Percentiles rank a stretch among this genome's conserved stretches.
phyloP scores from a whole-genome alignment of 2,797 vertebrate genomes.

The Hyperoplus immaculatus region DNA sequence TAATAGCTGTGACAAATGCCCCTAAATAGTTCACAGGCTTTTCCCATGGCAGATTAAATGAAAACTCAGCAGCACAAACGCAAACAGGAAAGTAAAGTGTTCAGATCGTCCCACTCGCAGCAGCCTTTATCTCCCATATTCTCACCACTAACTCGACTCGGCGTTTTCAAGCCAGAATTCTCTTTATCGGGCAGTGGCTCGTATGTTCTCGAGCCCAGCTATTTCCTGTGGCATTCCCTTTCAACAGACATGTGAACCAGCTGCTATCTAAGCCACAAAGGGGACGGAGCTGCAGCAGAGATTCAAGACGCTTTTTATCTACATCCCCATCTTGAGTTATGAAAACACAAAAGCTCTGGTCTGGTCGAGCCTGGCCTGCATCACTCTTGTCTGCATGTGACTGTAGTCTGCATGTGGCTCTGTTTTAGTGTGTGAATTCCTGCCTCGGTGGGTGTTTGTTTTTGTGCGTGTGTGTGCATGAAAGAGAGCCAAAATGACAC shows the following conservation, averaged over 20 bases:
- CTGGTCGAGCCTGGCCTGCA: constrained; percentile 26
- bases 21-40: background rate
- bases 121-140: constrained; percentile 42
- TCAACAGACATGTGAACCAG: constrained; percentile 52
- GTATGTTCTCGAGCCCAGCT: constrained; percentile 50
- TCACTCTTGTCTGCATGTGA: constrained; percentile 32
- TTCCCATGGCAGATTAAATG: constrained; percentile 27
- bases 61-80: constrained; percentile 3
- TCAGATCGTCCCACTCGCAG: background rate
- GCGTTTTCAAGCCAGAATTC: constrained; percentile 24
- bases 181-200: constrained; percentile 48
- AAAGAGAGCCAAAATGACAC: constrained; percentile 46
- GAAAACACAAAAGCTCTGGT: constrained; percentile 47
- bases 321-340: constrained; percentile 53
- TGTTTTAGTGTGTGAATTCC: background rate
- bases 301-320: constrained; percentile 56
- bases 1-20: constrained; percentile 15
- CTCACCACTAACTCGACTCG: constrained; percentile 26
- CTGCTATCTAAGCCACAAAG: constrained; percentile 48
- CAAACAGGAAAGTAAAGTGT: constrained; percentile 39
- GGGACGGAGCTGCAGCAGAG: constrained; percentile 12
- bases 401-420: constrained; percentile 1
- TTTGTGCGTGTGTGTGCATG: background rate
- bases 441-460: background rate
- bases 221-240: constrained; percentile 62